Evolutionary conservation across 2,888 invertebrate genomes (phyloP), one percentile per base, ranked within the genome.

Genomic region (Cheilosia vernalis): DNA sequence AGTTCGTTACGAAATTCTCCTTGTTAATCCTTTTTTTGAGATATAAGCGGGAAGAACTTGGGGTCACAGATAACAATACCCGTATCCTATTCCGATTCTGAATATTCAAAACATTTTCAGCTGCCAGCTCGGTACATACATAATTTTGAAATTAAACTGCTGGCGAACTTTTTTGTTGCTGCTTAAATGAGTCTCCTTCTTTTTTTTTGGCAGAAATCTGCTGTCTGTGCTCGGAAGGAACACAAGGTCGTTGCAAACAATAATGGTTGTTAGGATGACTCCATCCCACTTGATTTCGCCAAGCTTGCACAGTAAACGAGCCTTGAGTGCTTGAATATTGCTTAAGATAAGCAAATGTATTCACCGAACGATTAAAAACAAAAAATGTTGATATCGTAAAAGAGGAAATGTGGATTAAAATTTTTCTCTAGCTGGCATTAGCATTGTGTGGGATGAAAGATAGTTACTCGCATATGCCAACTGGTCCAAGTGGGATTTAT

Each of bases 221-320:
- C 47, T 63, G 69, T 42, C 17, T 69, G 15, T 70, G 33, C 19
- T 61, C 15, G 27, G 21, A 4, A 47, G 74, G 37, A 60, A 19
- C 37, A 78, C 40, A 70, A 63, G 61, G 56, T 63, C 74, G 47
- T 49, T 63, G 53, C n/a, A 76, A 74, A 42, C 44, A 49, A n/a
- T n/a, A 63, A 44, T 56, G 15, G 51, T 55, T 47, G 61, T 33
- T 5, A 1, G 51, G 21, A 51, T 51, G 51, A 27, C 19, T 10
- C 24, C 24, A 51, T 24, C 19, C 47, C 17, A 15, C 51, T 51
- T 24, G 24, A 24, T 21, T 53, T 21, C 2, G 24, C 51, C 13
- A 13, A 19, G 27, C 21, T 27, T 53, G 15, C 13, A 19, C 17
- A 51, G 17, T 15, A 13, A 53, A 53, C n/a, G 21, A 53, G 13